Conservation (phyloP, 2,888 invertebrate genomes). For the Agonopterix alstromeriana region DNA sequence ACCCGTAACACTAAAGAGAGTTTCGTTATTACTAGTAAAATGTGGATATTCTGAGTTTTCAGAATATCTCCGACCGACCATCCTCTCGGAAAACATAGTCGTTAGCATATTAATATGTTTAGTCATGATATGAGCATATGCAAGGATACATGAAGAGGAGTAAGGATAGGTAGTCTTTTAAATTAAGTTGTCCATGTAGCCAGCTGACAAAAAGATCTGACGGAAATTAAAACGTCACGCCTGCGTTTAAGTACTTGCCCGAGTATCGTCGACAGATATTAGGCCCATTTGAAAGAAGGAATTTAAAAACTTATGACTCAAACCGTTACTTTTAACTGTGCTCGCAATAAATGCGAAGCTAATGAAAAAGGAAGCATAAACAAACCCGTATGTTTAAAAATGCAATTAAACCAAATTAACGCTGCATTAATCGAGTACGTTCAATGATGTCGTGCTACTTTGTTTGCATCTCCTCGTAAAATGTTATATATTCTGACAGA, state of each 20-base stretch:
- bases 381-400: slow-evolving; percentile 49
- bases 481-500: slow-evolving; percentile 43
- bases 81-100: too few species aligned
- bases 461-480: slow-evolving; percentile 54
- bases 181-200: too few species aligned
- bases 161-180: too few species aligned
- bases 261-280: background rate
- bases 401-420: slow-evolving; percentile 49
- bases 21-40: too few species aligned
- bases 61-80: too few species aligned
- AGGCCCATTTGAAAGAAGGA: background rate
- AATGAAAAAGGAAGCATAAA: slow-evolving; percentile 18
- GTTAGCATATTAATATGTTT: too few species aligned
- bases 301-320: slow-evolving; percentile 7
- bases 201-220: too few species aligned
- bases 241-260: background rate
- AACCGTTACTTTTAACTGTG: slow-evolving; percentile 20
- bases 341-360: slow-evolving; percentile 26
- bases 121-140: too few species aligned
- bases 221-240: background rate
- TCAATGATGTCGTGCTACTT: slow-evolving; percentile 30
- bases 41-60: too few species aligned
- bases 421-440: slow-evolving; percentile 35
- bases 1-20: too few species aligned
- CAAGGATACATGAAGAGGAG: too few species aligned